phyloP scores from a whole-genome alignment of 1,140 invertebrate species.

The Phthorimaea operculella region DNA sequence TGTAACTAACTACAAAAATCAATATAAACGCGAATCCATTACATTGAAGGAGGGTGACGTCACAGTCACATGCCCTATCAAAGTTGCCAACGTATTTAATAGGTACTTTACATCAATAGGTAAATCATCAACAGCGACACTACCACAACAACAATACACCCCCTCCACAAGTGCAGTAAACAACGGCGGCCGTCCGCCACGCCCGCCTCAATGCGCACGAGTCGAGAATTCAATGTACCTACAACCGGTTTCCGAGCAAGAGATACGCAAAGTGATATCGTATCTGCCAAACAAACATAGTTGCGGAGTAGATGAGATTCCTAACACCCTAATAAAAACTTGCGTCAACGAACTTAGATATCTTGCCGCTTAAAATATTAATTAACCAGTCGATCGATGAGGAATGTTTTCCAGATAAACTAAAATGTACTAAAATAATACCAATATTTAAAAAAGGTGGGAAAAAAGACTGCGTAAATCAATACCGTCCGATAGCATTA shows the following conservation, averaged over 20 bases:
- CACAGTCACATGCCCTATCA: not conserved
- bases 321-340: not conserved
- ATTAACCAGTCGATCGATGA: too few species aligned
- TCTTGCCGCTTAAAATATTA: too few species aligned
- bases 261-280: not conserved
- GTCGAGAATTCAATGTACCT: not conserved
- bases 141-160: not conserved
- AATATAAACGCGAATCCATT: not conserved
- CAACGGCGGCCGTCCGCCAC: not conserved
- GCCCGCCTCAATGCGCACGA: not conserved
- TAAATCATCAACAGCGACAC: too few species aligned
- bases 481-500: too few species aligned
- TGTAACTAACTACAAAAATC: not conserved
- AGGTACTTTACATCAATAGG: not conserved
- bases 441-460: too few species aligned
- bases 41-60: not conserved
- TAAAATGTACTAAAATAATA: too few species aligned
- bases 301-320: not conserved
- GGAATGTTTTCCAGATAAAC: too few species aligned
- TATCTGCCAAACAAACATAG: not conserved
- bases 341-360: not conserved
- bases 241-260: not conserved
- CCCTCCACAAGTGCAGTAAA: not conserved
- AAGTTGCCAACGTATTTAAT: not conserved
- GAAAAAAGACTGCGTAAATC: too few species aligned